Evolutionary conservation across 2,113 vertebrate genomes (phyloP).

Genomic region (Chiloscyllium plagiosum): DNA sequence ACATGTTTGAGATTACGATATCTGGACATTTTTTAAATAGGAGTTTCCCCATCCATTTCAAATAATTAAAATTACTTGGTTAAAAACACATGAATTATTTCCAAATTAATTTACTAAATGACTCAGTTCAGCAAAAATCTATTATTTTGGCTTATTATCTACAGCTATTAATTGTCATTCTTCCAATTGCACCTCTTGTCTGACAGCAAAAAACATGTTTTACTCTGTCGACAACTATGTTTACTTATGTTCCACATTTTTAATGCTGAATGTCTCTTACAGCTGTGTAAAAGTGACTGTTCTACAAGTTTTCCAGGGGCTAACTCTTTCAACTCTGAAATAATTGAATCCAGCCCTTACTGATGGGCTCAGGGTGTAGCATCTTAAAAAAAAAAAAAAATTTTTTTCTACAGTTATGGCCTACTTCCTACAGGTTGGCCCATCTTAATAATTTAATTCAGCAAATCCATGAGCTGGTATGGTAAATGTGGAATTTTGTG

Average conservation of each 20-base stretch:
- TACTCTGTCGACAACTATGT: neutral
- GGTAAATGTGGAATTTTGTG: neutral
- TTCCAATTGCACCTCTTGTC: neutral
- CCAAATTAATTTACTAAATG: neutral
- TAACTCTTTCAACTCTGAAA: neutral
- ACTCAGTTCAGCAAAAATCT: neutral
- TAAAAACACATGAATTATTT: neutral
- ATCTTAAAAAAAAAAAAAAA: neutral
- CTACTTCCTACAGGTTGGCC: neutral
- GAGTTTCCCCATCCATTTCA: neutral
- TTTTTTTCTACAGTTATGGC: neutral
- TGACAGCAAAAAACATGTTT: constrained; percentile 2
- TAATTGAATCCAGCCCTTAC: neutral
- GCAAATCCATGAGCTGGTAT: neutral
- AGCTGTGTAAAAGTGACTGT: neutral
- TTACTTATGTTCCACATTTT: neutral
- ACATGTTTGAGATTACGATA: neutral
- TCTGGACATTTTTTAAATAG: neutral
- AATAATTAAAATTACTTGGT: neutral
- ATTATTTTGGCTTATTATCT: constrained; percentile 5
- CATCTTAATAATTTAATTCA: neutral
- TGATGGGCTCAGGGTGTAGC: neutral
- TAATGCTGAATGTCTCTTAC: neutral
- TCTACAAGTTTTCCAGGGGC: neutral
- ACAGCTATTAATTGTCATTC: constrained; percentile 6